These are phyloP conservation scores for Cephus sareptanus DNA, from an alignment of 2,888 invertebrate genomes.

Conservation along the genomic window DNA sequence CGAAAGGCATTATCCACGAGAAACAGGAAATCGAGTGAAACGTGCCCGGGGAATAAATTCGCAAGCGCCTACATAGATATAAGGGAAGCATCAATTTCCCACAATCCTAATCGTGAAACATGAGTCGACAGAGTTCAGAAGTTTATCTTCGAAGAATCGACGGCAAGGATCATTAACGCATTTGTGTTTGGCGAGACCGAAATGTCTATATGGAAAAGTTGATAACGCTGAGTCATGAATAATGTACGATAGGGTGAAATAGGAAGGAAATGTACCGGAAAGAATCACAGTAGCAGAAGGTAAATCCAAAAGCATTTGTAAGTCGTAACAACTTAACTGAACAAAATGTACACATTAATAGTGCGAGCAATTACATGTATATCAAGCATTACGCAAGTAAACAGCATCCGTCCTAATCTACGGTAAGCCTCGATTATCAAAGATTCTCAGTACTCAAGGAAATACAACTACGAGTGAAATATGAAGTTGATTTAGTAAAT, in stretches of 20 bases:
- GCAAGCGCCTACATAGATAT: not conserved
- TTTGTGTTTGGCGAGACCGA: not conserved
- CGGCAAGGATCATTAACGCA: not conserved
- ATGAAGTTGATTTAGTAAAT: not conserved
- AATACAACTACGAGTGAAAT: not conserved
- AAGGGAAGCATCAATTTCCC: not conserved
- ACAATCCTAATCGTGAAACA: not conserved
- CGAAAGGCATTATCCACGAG: not conserved
- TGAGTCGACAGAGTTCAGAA: not conserved
- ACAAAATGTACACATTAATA: not conserved
- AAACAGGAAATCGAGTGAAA: not conserved
- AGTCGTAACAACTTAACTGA: too few relatives aligned
- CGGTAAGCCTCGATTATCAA: not conserved
- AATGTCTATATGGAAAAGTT: not conserved
- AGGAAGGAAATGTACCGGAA: not conserved
- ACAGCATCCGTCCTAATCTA: not conserved
- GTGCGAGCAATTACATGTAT: not conserved
- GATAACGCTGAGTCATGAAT: not conserved
- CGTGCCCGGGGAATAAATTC: not conserved
- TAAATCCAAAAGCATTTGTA: not conserved
- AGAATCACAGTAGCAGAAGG: not conserved
- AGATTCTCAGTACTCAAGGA: not conserved
- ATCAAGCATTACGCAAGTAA: not conserved
- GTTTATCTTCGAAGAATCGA: not conserved
- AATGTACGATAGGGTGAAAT: not conserved